Evolutionary conservation across 1,140 invertebrate species (phyloP), one percentile per base, ranked within the genome.

Genomic region (Sitophilus oryzae): DNA sequence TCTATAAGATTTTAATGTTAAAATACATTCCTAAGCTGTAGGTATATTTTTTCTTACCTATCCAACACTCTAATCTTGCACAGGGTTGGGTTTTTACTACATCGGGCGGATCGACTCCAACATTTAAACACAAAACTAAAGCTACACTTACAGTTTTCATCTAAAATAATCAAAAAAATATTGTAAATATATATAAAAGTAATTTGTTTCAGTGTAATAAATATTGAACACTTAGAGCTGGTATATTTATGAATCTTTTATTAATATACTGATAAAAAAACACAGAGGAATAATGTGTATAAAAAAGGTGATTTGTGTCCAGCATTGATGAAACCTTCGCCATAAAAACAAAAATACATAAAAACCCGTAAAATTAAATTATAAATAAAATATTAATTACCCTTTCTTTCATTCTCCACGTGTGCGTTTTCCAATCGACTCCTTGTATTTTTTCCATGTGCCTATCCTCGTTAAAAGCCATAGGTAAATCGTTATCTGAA

Each of bases 141-240:
- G 95, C 96, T 35, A 99, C 97, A 75, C 94, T 98, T n/a, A 98
- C 94, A 5, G 97, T 99, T 77, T 96, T 96, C 89, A 96, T 96
- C 85, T 92, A 69, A 25, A 66, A 66, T 6, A 30, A 5, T 30
- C 25, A 30, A 6, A 59, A 52, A 40, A 30, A 36, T 54, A 59
- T 5, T 46, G 4, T 35, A 36, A 52, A 20, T 34, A 41, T 30
- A 5, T 30, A 5, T 6, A 6, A 6, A 6, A 30, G 25, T 30
- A 6, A 30, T 30, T n/a, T n/a, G n/a, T n/a, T n/a, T n/a, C n/a
- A n/a, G n/a, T n/a, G n/a, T n/a, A n/a, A n/a, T n/a, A n/a, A n/a
- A n/a, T n/a, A n/a, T n/a, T n/a, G n/a, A n/a, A n/a, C n/a, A n/a
- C n/a, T n/a, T n/a, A n/a, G n/a, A n/a, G n/a, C n/a, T n/a, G n/a